phyloP scores from a whole-genome alignment of 2,888 invertebrate species.

The Platycheirus albimanus region DNA sequence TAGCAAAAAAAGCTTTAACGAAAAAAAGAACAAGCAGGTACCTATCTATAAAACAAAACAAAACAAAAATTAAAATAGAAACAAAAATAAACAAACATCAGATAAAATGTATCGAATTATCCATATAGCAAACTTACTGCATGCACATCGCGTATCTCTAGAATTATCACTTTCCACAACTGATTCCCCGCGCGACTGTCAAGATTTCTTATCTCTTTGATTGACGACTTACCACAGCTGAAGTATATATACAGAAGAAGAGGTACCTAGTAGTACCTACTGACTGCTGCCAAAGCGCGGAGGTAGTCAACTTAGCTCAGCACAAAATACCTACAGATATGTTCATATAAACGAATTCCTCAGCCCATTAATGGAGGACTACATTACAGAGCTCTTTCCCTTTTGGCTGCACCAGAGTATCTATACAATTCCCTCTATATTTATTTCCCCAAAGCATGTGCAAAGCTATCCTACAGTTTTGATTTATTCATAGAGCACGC shows the following conservation, averaged over 20 bases:
- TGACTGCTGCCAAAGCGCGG: conserved; percentile 3
- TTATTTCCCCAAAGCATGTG: conserved; percentile 3
- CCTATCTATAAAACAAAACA: conserved; percentile 5
- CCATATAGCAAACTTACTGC: conserved; percentile 57
- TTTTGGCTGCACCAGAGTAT: neutral
- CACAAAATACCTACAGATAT: conserved; percentile 18
- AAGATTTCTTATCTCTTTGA: conserved; percentile 73
- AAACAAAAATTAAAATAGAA: neutral
- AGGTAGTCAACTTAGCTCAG: conserved; percentile 18
- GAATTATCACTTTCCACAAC: conserved; percentile 73
- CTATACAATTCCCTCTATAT: neutral
- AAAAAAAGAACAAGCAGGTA: too few relatives aligned
- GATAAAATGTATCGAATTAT: conserved; percentile 66
- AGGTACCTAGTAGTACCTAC: conserved; percentile 6
- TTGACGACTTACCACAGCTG: conserved; percentile 72
- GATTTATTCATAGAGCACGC: conserved; percentile 74
- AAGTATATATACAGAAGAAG: conserved; percentile 54
- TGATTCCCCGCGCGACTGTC: conserved; percentile 69
- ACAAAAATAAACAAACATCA: conserved; percentile 23
- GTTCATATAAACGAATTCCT: conserved; percentile 52
- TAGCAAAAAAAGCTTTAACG: conserved; percentile 36
- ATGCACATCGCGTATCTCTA: conserved; percentile 71
- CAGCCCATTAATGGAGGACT: conserved; percentile 71
- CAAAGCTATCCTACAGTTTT: conserved; percentile 57
- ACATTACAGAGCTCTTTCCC: conserved; percentile 53